phyloP scores from a whole-genome alignment of 1,140 invertebrate genomes.

The Laodelphax striatellus region DNA sequence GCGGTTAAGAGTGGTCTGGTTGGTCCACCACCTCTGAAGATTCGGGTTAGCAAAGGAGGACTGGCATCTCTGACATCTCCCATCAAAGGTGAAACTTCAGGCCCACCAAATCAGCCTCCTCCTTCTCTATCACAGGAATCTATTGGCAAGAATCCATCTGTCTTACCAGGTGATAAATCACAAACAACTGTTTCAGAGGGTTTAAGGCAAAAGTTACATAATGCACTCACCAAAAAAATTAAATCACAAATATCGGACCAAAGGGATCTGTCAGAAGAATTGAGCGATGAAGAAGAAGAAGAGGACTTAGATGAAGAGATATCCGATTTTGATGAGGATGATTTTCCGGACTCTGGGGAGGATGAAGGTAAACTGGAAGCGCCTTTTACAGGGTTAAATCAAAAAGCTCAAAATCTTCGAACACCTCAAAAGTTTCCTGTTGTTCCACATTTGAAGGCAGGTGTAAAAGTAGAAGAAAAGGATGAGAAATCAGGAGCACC shows the following conservation, averaged over 20 bases:
- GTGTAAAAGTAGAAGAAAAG: not conserved
- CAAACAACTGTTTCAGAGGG: not conserved
- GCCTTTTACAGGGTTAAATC: not conserved
- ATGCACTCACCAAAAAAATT: not conserved
- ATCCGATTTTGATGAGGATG: constrained; percentile 27
- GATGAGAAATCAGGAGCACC: not conserved
- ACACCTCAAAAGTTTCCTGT: constrained; percentile 7
- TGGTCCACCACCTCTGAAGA: too few species aligned
- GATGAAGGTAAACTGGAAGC: constrained; percentile 13
- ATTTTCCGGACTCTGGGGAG: constrained; percentile 21
- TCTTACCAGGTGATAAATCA: too few species aligned
- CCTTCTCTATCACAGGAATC: too few species aligned
- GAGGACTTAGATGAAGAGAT: constrained; percentile 20
- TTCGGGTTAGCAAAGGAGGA: too few species aligned
- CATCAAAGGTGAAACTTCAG: too few species aligned
- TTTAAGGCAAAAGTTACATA: not conserved
- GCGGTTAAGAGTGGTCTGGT: too few species aligned
- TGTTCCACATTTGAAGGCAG: constrained; percentile 23
- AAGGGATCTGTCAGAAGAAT: constrained; percentile 28
- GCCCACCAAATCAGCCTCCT: too few species aligned
- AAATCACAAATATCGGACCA: not conserved
- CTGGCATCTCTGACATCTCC: too few species aligned
- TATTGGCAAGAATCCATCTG: too few species aligned
- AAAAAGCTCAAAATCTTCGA: not conserved
- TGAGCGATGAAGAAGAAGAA: constrained; percentile 13